These are phyloP conservation scores for Cerastis leucographa DNA, from an alignment of 2,888 invertebrate genomes.

Conservation along the genomic window DNA sequence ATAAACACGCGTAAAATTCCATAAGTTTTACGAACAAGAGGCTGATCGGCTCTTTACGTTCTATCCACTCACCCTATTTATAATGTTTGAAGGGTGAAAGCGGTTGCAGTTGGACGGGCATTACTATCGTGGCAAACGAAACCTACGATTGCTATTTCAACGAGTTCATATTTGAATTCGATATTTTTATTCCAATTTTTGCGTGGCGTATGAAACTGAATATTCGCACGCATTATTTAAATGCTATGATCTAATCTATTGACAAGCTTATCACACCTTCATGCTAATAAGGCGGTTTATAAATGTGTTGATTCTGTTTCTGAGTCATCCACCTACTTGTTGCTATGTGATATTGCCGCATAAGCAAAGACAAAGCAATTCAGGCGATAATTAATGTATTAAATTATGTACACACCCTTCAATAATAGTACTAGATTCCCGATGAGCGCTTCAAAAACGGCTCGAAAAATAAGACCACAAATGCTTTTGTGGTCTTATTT, in stretches of 20 bases:
- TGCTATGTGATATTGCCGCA: constrained; percentile 36
- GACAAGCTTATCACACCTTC: constrained; percentile 30
- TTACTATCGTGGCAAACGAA: constrained; percentile 8
- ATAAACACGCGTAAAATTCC: constrained; percentile 28
- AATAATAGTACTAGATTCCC: too few species aligned
- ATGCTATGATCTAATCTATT: constrained; percentile 13
- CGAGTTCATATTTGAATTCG: background rate
- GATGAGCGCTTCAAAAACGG: too few species aligned
- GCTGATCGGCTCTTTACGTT: constrained; percentile 1
- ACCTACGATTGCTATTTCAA: background rate
- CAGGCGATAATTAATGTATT: constrained; percentile 10
- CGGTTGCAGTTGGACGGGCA: background rate
- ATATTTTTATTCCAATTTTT: background rate
- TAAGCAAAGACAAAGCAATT: constrained; percentile 37
- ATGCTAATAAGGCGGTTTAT: constrained; percentile 25
- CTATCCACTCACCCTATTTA: constrained; percentile 38
- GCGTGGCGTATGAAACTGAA: background rate
- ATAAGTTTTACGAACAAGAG: constrained; percentile 24
- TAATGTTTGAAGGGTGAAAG: constrained; percentile 21
- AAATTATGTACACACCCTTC: background rate
- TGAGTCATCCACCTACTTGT: constrained; percentile 45
- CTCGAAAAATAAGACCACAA: too few species aligned
- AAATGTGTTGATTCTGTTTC: constrained; percentile 15
- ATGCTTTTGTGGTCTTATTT: too few species aligned
- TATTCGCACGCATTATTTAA: constrained; percentile 20